phyloP scores from a whole-genome alignment of 2,888 invertebrate genomes.

The Dicycla oo region DNA sequence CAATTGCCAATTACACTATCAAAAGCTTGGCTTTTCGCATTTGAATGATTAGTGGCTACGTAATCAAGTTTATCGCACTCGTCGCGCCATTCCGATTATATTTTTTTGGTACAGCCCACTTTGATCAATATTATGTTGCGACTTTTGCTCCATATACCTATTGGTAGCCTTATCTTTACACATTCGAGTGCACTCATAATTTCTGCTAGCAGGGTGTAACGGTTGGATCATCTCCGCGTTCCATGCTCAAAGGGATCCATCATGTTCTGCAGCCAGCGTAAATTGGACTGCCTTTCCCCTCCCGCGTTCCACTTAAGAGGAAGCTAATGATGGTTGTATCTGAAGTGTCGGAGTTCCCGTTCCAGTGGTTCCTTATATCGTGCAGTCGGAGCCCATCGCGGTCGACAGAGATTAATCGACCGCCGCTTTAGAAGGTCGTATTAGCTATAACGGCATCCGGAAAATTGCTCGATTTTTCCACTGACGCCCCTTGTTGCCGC shows the following conservation, averaged over 20 bases:
- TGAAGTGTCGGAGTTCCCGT: conserved; percentile 75
- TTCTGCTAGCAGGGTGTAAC: conserved; percentile 73
- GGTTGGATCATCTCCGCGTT: conserved; percentile 75
- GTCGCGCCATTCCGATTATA: conserved; percentile 13
- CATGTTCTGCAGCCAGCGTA: conserved; percentile 71
- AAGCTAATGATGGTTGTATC: conserved; percentile 74
- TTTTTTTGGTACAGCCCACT: conserved; percentile 16
- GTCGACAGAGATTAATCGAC: conserved; percentile 88
- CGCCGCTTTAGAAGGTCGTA: conserved; percentile 83
- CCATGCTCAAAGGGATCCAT: conserved; percentile 74
- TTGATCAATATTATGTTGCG: conserved; percentile 33
- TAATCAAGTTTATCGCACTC: conserved; percentile 46
- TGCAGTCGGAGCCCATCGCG: conserved; percentile 82
- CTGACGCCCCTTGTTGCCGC: conserved; percentile 82
- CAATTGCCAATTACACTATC: conserved; percentile 70
- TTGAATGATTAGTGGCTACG: conserved; percentile 61
- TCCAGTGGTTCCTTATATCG: conserved; percentile 80
- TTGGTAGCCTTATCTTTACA: conserved; percentile 74
- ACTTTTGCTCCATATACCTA: conserved; percentile 54
- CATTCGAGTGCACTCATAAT: conserved; percentile 80
- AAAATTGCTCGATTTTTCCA: conserved; percentile 88
- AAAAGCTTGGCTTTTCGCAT: conserved; percentile 64
- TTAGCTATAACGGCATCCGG: conserved; percentile 88
- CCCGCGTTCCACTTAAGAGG: conserved; percentile 56
- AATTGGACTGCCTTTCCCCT: conserved; percentile 65